These are phyloP conservation scores for Hycleus phaleratus DNA, from an alignment of 1,140 invertebrate genomes.

Conservation along the genomic window DNA sequence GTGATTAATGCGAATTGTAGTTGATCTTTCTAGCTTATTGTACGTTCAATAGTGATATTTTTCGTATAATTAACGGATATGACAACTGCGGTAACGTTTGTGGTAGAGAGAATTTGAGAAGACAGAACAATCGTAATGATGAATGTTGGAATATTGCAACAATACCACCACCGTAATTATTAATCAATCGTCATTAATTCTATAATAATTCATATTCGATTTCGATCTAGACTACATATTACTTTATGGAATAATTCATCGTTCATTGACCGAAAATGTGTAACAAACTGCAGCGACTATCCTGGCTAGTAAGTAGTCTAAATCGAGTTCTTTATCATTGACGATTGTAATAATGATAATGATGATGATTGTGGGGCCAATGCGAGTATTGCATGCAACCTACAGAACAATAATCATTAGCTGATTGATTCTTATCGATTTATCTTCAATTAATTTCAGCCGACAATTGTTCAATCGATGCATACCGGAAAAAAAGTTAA, in stretches of 20 bases:
- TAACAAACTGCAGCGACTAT: conserved; percentile 41
- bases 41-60: conserved; percentile 48
- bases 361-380: too few relatives aligned
- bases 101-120: conserved; percentile 41
- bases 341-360: conserved; percentile 3
- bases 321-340: conserved; percentile 4
- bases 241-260: conserved; percentile 11
- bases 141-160: conserved; percentile 36
- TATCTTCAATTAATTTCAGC: conserved; percentile 36
- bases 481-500: conserved; percentile 42
- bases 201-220: conserved; percentile 12
- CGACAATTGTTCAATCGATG: conserved; percentile 49
- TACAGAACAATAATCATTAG: background rate
- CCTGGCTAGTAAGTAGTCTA: conserved; percentile 41
- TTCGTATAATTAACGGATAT: conserved; percentile 56
- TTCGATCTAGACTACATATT: conserved; percentile 20
- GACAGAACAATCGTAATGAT: background rate
- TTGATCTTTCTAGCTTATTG: conserved; percentile 44
- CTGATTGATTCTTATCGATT: background rate
- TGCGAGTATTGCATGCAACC: conserved; percentile 6
- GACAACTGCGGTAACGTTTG: conserved; percentile 63
- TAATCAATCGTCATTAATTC: conserved; percentile 17
- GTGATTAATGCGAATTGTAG: conserved; percentile 37
- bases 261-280: conserved; percentile 43
- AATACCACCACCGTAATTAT: conserved; percentile 43